A percentile compares a stretch with the other conserved stretches of the same genome.
Evolutionary conservation across 2,113 vertebrate genomes (phyloP).

Genomic region (Lota lota): DNA sequence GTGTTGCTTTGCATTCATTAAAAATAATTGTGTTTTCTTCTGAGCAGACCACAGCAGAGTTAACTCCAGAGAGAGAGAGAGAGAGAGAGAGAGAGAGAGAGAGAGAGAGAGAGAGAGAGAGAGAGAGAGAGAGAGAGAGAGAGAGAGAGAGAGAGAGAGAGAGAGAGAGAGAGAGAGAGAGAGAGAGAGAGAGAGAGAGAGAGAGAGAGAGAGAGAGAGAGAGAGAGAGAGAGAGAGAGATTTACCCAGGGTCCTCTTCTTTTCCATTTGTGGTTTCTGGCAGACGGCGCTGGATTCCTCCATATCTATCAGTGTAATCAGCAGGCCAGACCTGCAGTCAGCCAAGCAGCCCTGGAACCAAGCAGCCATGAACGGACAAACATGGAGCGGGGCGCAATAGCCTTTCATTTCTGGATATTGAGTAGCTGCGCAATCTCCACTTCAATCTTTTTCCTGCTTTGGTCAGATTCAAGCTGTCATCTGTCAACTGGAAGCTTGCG

Average conservation of each 20-base stretch:
- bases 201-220: not conserved
- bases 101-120: too few relatives aligned
- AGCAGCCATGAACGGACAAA: constrained; percentile 57
- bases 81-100: too few relatives aligned
- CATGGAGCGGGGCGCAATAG: constrained; percentile 63
- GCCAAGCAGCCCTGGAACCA: constrained; percentile 65
- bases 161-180: not conserved
- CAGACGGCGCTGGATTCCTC: constrained; percentile 77
- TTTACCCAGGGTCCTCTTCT: constrained; percentile 79
- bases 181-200: constrained; percentile 45
- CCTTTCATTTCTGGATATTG: constrained; percentile 51
- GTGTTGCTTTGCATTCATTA: constrained; percentile 53
- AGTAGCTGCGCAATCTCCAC: constrained; percentile 44
- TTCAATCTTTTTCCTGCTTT: constrained; percentile 18
- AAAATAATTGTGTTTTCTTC: constrained; percentile 62
- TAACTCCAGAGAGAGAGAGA: constrained; percentile 17
- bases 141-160: constrained; percentile 38
- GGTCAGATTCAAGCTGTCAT: constrained; percentile 26
- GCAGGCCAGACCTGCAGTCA: constrained; percentile 74
- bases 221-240: constrained; percentile 66
- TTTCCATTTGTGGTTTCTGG: constrained; percentile 77
- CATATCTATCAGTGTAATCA: constrained; percentile 81
- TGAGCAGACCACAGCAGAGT: constrained; percentile 47
- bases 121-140: too few relatives aligned
- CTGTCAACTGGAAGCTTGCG: constrained; percentile 36